Percentiles rank a stretch among this genome's conserved stretches.
Conservation (phyloP, 2,888 invertebrate species). For the Agapostemon virescens region DNA sequence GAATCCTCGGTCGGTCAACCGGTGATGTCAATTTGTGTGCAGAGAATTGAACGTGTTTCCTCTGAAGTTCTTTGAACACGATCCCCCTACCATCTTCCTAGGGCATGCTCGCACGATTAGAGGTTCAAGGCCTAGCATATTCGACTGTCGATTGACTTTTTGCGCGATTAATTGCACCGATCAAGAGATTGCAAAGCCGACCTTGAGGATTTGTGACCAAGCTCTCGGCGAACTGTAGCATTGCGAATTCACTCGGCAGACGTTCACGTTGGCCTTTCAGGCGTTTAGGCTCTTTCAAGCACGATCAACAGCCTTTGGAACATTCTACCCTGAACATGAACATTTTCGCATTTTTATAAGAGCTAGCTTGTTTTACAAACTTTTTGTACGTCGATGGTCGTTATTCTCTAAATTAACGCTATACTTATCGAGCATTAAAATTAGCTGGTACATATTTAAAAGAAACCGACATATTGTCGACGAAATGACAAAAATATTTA, state of each 20-base stretch:
- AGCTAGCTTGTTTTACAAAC: too few relatives aligned
- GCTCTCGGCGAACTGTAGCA: not conserved
- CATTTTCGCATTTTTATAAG: too few relatives aligned
- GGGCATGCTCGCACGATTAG: constrained; percentile 21
- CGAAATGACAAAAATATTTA: too few relatives aligned
- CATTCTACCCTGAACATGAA: too few relatives aligned
- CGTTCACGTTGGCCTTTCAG: not conserved
- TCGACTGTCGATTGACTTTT: constrained; percentile 34
- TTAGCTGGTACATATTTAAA: too few relatives aligned
- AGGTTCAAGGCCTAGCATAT: constrained; percentile 44
- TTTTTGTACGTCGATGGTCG: too few relatives aligned
- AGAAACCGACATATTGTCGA: too few relatives aligned
- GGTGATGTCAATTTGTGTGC: not conserved
- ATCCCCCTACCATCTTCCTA: not conserved
- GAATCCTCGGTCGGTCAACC: not conserved
- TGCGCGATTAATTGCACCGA: constrained; percentile 62
- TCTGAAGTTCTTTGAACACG: not conserved
- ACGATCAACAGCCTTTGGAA: too few relatives aligned
- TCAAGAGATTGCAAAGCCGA: constrained; percentile 68
- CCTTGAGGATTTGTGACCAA: constrained; percentile 59
- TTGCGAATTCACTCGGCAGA: not conserved
- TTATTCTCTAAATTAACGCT: too few relatives aligned
- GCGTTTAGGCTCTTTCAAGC: not conserved
- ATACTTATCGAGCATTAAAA: too few relatives aligned
- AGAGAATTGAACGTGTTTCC: constrained; percentile 9